Evolutionary conservation across 2,113 vertebrate species (phyloP), one percentile per base, ranked within the genome.

Genomic region (Campylorhamphus procurvoides): DNA sequence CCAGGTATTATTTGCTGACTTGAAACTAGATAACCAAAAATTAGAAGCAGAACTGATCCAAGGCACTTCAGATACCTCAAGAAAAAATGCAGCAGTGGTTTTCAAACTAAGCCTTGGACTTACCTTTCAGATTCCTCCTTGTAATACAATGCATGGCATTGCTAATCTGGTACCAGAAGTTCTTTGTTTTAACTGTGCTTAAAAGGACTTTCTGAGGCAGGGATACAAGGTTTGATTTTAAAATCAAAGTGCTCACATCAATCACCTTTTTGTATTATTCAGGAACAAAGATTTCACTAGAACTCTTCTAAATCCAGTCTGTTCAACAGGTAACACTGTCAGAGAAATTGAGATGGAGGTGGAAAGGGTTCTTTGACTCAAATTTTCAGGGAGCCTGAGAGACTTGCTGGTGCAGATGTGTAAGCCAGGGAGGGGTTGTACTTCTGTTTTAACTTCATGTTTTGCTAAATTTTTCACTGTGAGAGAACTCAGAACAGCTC

Each of bases 121-220:
- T 62, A 35, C 4, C 31, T 83, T 59, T 68, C 81, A 49, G 18
- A 28, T 39, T 84, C 24, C n/a, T 87, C 37, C 25, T 46, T 2
- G 3, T 12, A 23, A 25, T 31, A 14, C 56, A 71, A 6, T 0
- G 2, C 28, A 22, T 1, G 3, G 58, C n/a, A 40, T 29, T 71
- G 29, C 29, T 72, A 10, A 33, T 53, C 64, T 69, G 3, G 1
- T 66, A 35, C 37, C 19, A 55, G 37, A 35, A 79, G 11, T 24
- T 71, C 28, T 60, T 67, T 58, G 14, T 52, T 90, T 83, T 60
- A 80, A 24, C 42, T 63, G 39, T 24, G 44, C 64, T 89, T 56
- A 10, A 47, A 74, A 68, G 60, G 60, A 16, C 50, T 63, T 74
- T 18, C 55, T 58, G 39, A 52, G 59, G 33, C 73, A 81, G 76